Base-by-base conservation (phyloP, 2,888 invertebrate genomes). In the Sarcophaga variegata region DNA sequence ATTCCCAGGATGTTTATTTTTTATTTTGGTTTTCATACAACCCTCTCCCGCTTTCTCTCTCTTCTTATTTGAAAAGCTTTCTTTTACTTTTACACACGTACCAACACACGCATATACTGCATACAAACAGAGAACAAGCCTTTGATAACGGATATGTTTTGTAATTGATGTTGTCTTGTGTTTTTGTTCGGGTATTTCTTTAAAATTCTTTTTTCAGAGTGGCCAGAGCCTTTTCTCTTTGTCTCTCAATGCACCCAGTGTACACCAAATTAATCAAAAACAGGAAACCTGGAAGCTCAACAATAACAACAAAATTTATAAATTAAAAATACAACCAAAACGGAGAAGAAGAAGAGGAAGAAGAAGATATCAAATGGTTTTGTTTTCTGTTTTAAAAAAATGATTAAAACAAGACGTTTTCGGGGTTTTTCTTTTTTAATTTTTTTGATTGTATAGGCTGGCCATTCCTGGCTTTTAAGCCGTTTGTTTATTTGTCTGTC, bases 221-320 rank as follows among this genome's bases (percentile, higher is more conserved):
- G 11, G 11, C 47, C 27, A 10, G 37, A 37, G 37, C 37, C 37
- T 37, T 37, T 37, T 37, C 6, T 2, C 37, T 10, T 37, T 37
- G 37, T 37, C 8, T 37, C 37, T 8, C 37, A 37, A 37, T 37
- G 37, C 37, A 37, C 37, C 37, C 37, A 8, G 59, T 70, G 4
- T 49, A 66, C 37, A 66, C 66, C 27, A 86, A 83, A 83, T 80
- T 76, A 67, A 80, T 80, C 67, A 80, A 79, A 83, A 59, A 47
- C 60, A 76, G 75, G 79, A 83, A 76, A 63, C 66, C 6, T 27
- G 22, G 6, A 69, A 54, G 25, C 49, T 62, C 71, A 72, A 54
- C 20, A 20, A 66, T 20, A 72, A 63, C 20, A 67, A 62, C 20
- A 81, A 45, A 74, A 17, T 6, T 71, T 60, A 47, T 12, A 66